Conservation (phyloP, 2,888 invertebrate species). For the Hypsopygia costalis region DNA sequence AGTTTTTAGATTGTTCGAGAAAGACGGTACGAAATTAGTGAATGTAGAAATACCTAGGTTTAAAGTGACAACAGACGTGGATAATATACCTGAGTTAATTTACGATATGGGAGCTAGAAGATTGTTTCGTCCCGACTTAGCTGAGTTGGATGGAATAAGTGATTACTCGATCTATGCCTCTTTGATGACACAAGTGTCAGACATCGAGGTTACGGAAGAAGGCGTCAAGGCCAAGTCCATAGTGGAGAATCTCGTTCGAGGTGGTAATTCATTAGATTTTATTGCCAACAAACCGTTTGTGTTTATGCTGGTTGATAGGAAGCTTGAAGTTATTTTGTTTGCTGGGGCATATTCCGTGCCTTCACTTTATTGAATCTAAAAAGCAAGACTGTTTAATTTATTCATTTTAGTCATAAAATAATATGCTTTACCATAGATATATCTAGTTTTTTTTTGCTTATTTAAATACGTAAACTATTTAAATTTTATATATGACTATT, state of each 20-base stretch:
- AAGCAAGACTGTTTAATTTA: too few species aligned
- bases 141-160: conserved; percentile 47
- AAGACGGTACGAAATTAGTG: conserved; percentile 27
- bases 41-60: conserved; percentile 53
- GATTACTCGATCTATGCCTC: conserved; percentile 43
- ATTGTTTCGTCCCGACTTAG: conserved; percentile 45
- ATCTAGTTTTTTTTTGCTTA: too few species aligned
- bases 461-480: too few species aligned
- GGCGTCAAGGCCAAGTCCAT: conserved; percentile 32
- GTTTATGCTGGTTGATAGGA: conserved; percentile 48
- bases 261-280: conserved; percentile 30
- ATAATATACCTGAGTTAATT: conserved; percentile 49
- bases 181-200: conserved; percentile 43
- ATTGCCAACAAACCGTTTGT: conserved; percentile 48
- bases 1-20: conserved; percentile 40
- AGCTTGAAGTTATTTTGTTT: conserved; percentile 49
- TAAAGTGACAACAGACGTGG: conserved; percentile 36
- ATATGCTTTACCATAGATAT: too few species aligned
- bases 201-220: conserved; percentile 48
- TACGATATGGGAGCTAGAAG: conserved; percentile 54
- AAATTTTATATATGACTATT: too few species aligned
- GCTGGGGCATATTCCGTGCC: conserved; percentile 53
- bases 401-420: too few species aligned
- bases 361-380: conserved; percentile 17
- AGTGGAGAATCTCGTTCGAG: conserved; percentile 27